Evolutionary conservation across 92 coral and sea anemone species (phyloP), one percentile per base, ranked within the genome.

Genomic region (Epizoanthus stellaris): DNA sequence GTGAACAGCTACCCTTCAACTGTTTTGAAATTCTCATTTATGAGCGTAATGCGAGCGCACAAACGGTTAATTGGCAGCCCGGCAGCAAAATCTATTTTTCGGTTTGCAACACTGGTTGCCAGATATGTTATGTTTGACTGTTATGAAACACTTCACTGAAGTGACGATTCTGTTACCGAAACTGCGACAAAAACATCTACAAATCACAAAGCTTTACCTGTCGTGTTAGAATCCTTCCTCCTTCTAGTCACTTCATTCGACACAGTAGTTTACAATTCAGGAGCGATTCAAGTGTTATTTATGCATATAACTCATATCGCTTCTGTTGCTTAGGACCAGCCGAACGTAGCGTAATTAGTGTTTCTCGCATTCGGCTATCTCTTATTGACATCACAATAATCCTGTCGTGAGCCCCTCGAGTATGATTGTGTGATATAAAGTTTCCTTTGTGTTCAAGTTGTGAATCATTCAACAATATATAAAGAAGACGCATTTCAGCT

Each of bases 331-430:
- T 67, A 6, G 73, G 43, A 38, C 59, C 77, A 72, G 77, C 58
- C 47, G 77, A 72, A 72, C n/a, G 20, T 3, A 19, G 45, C 39
- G 60, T 45, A 72, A 72, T 72, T 72, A 45, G 77, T 47, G n/a
- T n/a, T 72, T 72, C 21, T 34, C 20, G 6, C 17, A 42, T 34
- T 30, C 76, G 34, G 76, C 58, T 54, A 42, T 71, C 56, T 17
- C 19, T 72, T 72, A 19, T 7, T 72, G 77, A 72, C 77, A 61
- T 72, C 77, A 72, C 60, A 72, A 72, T 72, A 45, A 19, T 19
- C 42, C 77, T 47, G 61, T 72, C 77, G 59, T 49, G 60, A 21
- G 34, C 16, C 21, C 60, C 12, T n/a, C n/a, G n/a, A 43, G 59
- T 54, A 57, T 5, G 59, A 10, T 72, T 72, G 3, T 39, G 60